phyloP scores from a whole-genome alignment of 2,888 invertebrate species.

The Lutraria lutraria region DNA sequence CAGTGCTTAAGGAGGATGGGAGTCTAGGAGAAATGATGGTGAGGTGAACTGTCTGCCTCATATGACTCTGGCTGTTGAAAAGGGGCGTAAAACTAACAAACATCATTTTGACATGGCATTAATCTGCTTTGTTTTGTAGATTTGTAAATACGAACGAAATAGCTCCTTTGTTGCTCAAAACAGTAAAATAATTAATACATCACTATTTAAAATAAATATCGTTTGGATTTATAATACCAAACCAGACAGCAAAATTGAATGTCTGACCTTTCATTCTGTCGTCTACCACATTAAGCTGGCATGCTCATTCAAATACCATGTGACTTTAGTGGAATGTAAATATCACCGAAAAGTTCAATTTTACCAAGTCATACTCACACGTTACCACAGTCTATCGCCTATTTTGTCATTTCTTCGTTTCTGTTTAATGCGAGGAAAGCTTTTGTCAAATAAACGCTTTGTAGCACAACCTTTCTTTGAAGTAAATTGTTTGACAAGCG shows the following conservation, averaged over 20 bases:
- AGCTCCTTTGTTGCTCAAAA: too few relatives aligned
- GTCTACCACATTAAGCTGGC: background rate
- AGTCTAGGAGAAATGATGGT: too few relatives aligned
- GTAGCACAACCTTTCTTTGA: background rate
- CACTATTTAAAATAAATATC: background rate
- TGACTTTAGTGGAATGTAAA: background rate
- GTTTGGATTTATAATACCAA: background rate
- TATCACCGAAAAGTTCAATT: background rate
- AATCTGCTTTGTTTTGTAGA: too few relatives aligned
- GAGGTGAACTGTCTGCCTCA: too few relatives aligned
- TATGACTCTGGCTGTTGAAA: too few relatives aligned
- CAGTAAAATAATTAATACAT: too few relatives aligned
- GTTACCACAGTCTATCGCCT: background rate
- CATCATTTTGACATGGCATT: too few relatives aligned
- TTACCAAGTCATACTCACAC: background rate
- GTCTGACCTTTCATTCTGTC: background rate
- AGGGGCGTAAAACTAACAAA: too few relatives aligned
- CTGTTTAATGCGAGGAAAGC: background rate
- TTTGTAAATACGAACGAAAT: too few relatives aligned
- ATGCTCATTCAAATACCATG: background rate
- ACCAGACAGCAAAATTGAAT: background rate
- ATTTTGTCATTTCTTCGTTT: background rate
- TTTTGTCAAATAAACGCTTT: conserved; percentile 15
- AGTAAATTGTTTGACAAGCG: conserved; percentile 39
- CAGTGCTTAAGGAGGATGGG: too few relatives aligned